These are phyloP conservation scores for Bombyx mandarina DNA, from an alignment of 1,140 invertebrate genomes.

Conservation along the genomic window DNA sequence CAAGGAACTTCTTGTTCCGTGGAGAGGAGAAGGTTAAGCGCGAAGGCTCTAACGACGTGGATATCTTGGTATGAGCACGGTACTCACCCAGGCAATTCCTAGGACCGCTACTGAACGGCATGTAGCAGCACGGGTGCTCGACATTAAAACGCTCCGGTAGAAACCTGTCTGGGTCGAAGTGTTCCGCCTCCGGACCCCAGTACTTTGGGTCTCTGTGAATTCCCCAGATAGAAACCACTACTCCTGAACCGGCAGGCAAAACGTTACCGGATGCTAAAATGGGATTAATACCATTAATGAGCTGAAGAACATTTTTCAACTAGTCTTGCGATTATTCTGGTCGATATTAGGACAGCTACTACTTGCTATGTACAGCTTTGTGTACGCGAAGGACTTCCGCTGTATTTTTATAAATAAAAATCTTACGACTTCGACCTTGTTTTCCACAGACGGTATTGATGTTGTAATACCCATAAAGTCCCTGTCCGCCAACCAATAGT, in stretches of 20 bases:
- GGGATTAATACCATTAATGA: neutral
- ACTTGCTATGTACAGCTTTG: too few species aligned
- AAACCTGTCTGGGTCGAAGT: slow-evolving; percentile 80
- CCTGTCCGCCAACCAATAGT: too few species aligned
- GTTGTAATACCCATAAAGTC: too few species aligned
- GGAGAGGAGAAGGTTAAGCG: too few species aligned
- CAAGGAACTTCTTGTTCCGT: too few species aligned
- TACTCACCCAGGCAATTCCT: slow-evolving; percentile 75
- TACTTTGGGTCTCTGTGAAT: slow-evolving; percentile 67
- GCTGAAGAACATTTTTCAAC: neutral
- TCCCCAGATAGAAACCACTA: slow-evolving; percentile 40
- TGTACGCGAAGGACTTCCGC: too few species aligned
- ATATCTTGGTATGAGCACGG: too few species aligned
- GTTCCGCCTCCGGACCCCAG: slow-evolving; percentile 75
- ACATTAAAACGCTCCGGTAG: slow-evolving; percentile 66
- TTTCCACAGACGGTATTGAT: too few species aligned
- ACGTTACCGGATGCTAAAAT: slow-evolving; percentile 34
- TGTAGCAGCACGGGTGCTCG: slow-evolving; percentile 67
- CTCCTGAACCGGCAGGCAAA: slow-evolving; percentile 40
- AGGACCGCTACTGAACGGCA: slow-evolving; percentile 76
- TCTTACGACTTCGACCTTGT: too few species aligned
- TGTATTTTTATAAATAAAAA: too few species aligned
- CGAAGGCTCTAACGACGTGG: too few species aligned
- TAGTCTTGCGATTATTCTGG: neutral
- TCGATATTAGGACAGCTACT: neutral